phyloP scores from a whole-genome alignment of 2,888 invertebrate species.

The Oligia strigilis region DNA sequence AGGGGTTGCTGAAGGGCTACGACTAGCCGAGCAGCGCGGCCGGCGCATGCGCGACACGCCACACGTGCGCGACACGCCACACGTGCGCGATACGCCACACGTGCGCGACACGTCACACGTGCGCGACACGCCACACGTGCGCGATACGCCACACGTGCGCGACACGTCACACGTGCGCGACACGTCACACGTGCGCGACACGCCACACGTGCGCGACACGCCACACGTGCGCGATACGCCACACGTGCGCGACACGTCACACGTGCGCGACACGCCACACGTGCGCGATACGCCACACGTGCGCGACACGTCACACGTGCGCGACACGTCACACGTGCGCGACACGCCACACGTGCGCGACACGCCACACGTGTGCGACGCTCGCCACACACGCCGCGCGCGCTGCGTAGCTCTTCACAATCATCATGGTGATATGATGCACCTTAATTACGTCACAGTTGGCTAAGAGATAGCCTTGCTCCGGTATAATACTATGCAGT shows the following conservation, averaged over 20 bases:
- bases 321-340: neutral
- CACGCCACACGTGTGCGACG: neutral
- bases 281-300: too few relatives aligned
- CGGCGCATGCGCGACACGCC: conserved; percentile 9
- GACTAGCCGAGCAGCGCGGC: conserved; percentile 67
- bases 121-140: neutral
- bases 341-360: neutral
- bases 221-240: neutral
- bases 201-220: neutral
- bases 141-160: neutral
- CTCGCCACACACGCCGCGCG: conserved; percentile 23
- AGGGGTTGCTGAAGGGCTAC: conserved; percentile 73
- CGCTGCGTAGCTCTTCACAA: conserved; percentile 54
- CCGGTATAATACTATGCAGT: conserved; percentile 18
- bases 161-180: neutral
- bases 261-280: neutral
- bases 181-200: neutral
- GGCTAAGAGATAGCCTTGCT: conserved; percentile 13
- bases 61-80: neutral
- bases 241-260: neutral
- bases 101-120: neutral
- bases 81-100: neutral
- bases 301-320: neutral
- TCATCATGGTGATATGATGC: conserved; percentile 13
- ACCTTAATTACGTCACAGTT: conserved; percentile 24